Base-by-base conservation (phyloP, 2,797 vertebrate genomes). In the Nannoperca obscura region DNA sequence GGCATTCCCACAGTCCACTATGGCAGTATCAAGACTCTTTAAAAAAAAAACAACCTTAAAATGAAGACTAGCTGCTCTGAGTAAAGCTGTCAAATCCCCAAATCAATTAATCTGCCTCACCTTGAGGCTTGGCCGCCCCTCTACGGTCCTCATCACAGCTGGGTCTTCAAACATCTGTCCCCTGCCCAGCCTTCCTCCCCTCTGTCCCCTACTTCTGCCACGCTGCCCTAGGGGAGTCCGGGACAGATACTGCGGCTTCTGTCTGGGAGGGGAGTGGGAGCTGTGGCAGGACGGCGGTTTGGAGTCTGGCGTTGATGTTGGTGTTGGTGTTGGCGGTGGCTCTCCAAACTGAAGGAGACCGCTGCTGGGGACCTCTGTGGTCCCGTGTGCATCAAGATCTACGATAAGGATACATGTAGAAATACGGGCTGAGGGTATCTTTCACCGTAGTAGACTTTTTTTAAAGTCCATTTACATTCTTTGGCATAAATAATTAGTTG, bases 11-110 rank as follows among this genome's bases (percentile, higher is more conserved):
- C 95, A 97, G 76, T 97, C 96, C 74, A 98, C 94, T 72, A 97
- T 96, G 0, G 97, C 95, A 0, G 96, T 97, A 93, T 97, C 97
- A 60, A 97, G 93, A 83, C 94, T 96, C 97, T 97, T 75, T 34
- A 55, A 49, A 54, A 20, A 22, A 68, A 67, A 38, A 70, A 57
- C 4, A n/a, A n/a, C 34, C 13, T 3, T 22, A 63, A 27, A 30
- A 54, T 63, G n/a, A 53, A 27, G 12, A 47, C 0, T 42, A 42
- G 49, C 10, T 24, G 38, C 44, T 15, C 4, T 1, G 30, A 52
- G 8, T 0, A 2, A 4, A 38, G 3, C 3, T 7, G 6, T 49
- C 27, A 27, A 17, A 52, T 13, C 22, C 4, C 4, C 15, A 62
- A 2, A 67, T 42, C 12, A 64, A 44, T 20, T 13, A 2, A 12